A percentile compares a stretch with the other conserved stretches of the same genome.
phyloP scores from a whole-genome alignment of 2,113 vertebrate genomes.

The Talpa occidentalis region DNA sequence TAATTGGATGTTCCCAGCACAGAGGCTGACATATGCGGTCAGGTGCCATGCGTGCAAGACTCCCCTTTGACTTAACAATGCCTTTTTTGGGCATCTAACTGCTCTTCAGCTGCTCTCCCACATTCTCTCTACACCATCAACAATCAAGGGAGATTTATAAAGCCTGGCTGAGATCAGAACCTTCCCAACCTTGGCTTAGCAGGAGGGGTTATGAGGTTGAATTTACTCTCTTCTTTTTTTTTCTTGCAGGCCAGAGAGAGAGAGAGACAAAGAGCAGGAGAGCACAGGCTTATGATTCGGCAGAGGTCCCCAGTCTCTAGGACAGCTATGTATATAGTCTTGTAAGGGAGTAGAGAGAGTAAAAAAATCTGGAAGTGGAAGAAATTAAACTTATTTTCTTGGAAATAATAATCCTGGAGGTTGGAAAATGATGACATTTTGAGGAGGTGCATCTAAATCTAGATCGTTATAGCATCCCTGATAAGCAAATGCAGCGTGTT shows the following conservation, averaged over 20 bases:
- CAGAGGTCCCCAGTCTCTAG: neutral
- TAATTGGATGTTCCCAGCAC: slow-evolving; percentile 75
- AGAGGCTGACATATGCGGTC: slow-evolving; percentile 46
- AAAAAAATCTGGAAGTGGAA: slow-evolving; percentile 43
- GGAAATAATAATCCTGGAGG: neutral
- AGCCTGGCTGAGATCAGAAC: slow-evolving; percentile 71
- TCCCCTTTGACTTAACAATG: slow-evolving; percentile 84
- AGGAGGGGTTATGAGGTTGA: slow-evolving; percentile 72
- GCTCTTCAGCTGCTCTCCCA: slow-evolving; percentile 38
- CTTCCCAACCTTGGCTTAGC: slow-evolving; percentile 71
- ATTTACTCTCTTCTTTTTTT: slow-evolving; percentile 63
- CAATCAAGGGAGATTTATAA: slow-evolving; percentile 77
- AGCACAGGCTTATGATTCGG: neutral
- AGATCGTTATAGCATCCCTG: neutral
- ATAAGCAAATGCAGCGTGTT: neutral
- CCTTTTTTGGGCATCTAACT: slow-evolving; percentile 90
- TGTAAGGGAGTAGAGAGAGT: slow-evolving; percentile 47
- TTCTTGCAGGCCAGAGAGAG: neutral
- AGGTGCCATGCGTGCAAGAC: slow-evolving; percentile 15
- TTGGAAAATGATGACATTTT: neutral
- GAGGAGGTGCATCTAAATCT: neutral
- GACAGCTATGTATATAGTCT: slow-evolving; percentile 37
- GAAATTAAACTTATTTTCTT: slow-evolving; percentile 31
- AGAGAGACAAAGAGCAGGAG: neutral
- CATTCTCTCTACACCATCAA: slow-evolving; percentile 60